phyloP scores from a whole-genome alignment of 2,113 vertebrate species.

The Motacilla tschutschensis region DNA sequence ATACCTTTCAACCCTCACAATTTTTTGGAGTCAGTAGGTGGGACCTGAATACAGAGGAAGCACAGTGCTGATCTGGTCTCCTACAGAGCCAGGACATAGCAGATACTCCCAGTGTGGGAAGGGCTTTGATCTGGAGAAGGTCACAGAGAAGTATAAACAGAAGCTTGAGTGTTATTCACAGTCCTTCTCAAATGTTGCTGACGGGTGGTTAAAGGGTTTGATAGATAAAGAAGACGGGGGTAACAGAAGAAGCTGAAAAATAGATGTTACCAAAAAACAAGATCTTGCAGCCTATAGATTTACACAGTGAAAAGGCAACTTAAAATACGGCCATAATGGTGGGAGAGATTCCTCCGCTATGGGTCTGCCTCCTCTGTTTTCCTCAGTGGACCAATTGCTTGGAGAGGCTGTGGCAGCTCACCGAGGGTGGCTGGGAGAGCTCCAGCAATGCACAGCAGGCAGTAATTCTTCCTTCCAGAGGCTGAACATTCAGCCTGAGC shows the following conservation, averaged over 20 bases:
- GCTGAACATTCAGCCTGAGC: not conserved
- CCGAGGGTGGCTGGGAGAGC: fast-evolving
- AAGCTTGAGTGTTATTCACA: not conserved
- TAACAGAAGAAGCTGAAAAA: not conserved
- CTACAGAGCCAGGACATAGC: not conserved
- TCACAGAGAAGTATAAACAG: not conserved
- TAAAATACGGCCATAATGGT: not conserved
- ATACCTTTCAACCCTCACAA: not conserved
- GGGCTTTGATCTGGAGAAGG: not conserved
- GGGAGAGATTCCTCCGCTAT: not conserved
- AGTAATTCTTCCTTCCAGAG: not conserved
- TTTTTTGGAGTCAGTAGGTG: not conserved
- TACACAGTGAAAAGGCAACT: not conserved
- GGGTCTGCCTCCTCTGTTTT: not conserved
- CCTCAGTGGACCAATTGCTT: not conserved
- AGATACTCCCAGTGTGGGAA: not conserved
- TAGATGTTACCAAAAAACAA: not conserved
- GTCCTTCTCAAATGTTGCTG: not conserved
- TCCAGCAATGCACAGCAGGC: not conserved
- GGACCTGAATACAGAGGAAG: not conserved
- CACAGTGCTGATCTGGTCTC: not conserved
- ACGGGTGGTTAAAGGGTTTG: not conserved
- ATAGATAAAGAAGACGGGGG: not conserved
- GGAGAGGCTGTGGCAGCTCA: not conserved
- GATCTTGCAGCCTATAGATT: not conserved